Base-by-base conservation (phyloP, 23 tunicate genomes). In the Aplidium turbinatum region DNA sequence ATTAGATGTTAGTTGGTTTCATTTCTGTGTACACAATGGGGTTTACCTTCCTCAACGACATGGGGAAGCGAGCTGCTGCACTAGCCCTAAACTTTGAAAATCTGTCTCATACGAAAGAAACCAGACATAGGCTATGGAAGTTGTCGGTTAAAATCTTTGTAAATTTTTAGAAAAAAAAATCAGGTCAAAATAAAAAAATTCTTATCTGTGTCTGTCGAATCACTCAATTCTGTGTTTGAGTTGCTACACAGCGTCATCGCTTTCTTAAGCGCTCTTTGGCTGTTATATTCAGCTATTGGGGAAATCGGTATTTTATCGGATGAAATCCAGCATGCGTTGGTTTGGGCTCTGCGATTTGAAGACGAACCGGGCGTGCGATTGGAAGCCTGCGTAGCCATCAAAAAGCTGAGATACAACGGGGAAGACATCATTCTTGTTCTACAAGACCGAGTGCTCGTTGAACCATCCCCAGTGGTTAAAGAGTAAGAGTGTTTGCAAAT, bases 261-360 rank as follows among this genome's bases (percentile, higher is more conserved):
- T 9, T 9, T 42, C 16, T 42, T 11, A 9, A 42, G 16, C 50
- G 16, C 16, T 16, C 11, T 42, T 42, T 42, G 25, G 30, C 35
- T 7, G 27, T n/a, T 54, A 11, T 54, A 6, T 22, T 25, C 58
- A 85, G 97, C 97, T 47, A 38, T 91, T 27, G 76, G 85, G 1
- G 79, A 91, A 47, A 91, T 84, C 48, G 86, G 70, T 27, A 35
- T 65, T 39, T 21, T 38, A 7, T 57, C 77, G 7, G 79, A 79
- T 1, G 75, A 91, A 46, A 42, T 78, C 16, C 72, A 56, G 29
- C 47, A 35, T 4, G 85, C 72, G 19, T 46, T 91, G 35, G 62
- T 91, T 67, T 91, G 97, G 97, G 90, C 97, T 1, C 73, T 84
- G 19, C 70, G 87, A 1, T 91, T 91, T 58, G 97, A 91, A 64